Conservation (phyloP, 1,140 invertebrate species). For the Globodera ellingtonae region DNA sequence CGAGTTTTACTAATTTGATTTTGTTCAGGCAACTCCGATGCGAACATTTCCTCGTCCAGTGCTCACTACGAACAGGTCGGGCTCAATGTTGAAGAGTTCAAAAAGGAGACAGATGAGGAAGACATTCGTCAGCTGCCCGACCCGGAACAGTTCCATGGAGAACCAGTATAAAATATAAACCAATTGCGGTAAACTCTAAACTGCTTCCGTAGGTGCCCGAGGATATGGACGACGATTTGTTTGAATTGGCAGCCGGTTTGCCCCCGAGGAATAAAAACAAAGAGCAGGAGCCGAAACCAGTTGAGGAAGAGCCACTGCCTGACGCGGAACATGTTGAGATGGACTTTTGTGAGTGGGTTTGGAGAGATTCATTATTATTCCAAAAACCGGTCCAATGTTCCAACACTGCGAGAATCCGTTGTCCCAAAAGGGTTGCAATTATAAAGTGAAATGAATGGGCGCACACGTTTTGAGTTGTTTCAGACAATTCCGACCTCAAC, state of each 20-base stretch:
- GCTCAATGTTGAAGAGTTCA: constrained; percentile 27
- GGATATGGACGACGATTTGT: constrained; percentile 52
- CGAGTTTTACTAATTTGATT: constrained; percentile 10
- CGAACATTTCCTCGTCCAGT: background rate
- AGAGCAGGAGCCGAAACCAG: constrained; percentile 7
- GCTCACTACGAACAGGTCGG: constrained; percentile 40
- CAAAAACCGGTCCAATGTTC: background rate
- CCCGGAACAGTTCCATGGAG: constrained; percentile 47
- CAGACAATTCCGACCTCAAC: constrained; percentile 53
- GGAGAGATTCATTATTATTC: background rate
- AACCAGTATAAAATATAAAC: constrained; percentile 35
- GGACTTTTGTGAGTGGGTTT: constrained; percentile 50
- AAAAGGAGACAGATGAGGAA: constrained; percentile 42
- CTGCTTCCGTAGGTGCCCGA: constrained; percentile 33
- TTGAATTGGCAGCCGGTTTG: constrained; percentile 51
- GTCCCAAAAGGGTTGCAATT: no score
- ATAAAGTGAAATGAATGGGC: background rate
- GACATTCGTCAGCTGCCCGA: constrained; percentile 43
- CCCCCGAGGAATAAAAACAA: constrained; percentile 41
- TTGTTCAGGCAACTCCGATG: constrained; percentile 21
- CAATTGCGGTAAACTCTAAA: background rate
- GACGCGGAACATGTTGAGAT: constrained; percentile 48
- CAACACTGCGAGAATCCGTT: no score
- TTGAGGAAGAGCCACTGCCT: constrained; percentile 47
- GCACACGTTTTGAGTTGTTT: constrained; percentile 29